Base-by-base conservation (phyloP, 2,113 vertebrate genomes). In the Solenodon paradoxus region DNA sequence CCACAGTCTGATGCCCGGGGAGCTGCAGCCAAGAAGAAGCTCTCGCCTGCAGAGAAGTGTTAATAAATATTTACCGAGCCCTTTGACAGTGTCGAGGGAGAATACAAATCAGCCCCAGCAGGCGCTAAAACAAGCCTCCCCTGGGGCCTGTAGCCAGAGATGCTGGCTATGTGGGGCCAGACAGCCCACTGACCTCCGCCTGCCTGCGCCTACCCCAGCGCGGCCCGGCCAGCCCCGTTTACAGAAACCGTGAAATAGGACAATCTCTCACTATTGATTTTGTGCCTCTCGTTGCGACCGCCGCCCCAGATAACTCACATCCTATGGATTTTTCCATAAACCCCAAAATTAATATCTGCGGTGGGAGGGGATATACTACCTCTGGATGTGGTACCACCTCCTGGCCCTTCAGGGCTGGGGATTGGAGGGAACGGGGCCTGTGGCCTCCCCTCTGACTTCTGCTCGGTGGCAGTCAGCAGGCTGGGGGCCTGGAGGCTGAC, bases 241-340 rank as follows among this genome's bases (percentile, higher is more conserved):
- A 99, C 99, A 99, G 99, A 98, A 95, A 98, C 98, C 94, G 95
- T 98, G 99, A 99, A 99, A 99, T 98, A 98, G 98, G 98, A 98
- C 98, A 98, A 99, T 99, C 99, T 98, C 98, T 99, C 98, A 98
- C 96, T 97, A 99, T 99, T 91, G 99, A 99, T 99, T 99, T 98
- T 98, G 98, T 98, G 98, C 98, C 97, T 97, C 97, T 98, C 96
- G 94, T 98, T 74, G 66, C 94, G 97, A 98, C 97, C 94, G 95
- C 97, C 95, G 98, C 98, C 98, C 99, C 98, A 98, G 99, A 99
- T 99, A 99, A 99, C 98, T 99, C 99, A 98, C 98, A 98, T 97
- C 22, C 40, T 98, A 99, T 99, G 97, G 99, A 99, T 99, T 99
- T 99, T 99, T 98, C 98, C 98, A 99, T 99, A 99, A 99, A 98